Percentiles rank a stretch among this genome's conserved stretches.
Conservation (phyloP, 2,888 invertebrate genomes). For the Plagodis dolabraria region DNA sequence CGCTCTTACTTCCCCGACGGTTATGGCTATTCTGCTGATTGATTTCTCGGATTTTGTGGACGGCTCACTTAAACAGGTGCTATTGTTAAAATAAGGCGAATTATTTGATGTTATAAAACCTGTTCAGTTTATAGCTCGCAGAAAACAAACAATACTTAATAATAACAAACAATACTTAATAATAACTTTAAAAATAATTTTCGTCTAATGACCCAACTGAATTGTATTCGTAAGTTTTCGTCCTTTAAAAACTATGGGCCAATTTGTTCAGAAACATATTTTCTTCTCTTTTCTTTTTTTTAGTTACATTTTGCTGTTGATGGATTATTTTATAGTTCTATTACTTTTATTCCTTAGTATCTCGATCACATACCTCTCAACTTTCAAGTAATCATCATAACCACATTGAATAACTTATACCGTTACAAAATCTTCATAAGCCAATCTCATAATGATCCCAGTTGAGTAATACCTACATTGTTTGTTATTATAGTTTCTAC, state of each 20-base stretch:
- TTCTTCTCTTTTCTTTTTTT: too few species aligned
- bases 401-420: slow-evolving; percentile 3
- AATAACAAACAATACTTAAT: too few species aligned
- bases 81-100: slow-evolving; percentile 7
- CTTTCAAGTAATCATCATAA: not conserved
- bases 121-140: not conserved
- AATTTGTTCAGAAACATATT: too few species aligned
- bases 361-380: too few species aligned
- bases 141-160: too few species aligned
- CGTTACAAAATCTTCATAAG: slow-evolving; percentile 11
- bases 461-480: slow-evolving; percentile 24
- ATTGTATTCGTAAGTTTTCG: too few species aligned
- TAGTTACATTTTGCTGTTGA: too few species aligned
- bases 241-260: too few species aligned
- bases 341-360: too few species aligned
- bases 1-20: slow-evolving; percentile 26
- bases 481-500: slow-evolving; percentile 19
- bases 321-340: too few species aligned
- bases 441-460: slow-evolving; percentile 12
- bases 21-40: slow-evolving; percentile 16
- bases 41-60: slow-evolving; percentile 13
- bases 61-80: slow-evolving; percentile 7
- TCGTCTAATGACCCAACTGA: too few species aligned
- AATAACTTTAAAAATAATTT: too few species aligned
- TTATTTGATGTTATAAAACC: not conserved